Evolutionary conservation across 2,113 vertebrate genomes (phyloP).

Genomic region (Erinaceus europaeus): DNA sequence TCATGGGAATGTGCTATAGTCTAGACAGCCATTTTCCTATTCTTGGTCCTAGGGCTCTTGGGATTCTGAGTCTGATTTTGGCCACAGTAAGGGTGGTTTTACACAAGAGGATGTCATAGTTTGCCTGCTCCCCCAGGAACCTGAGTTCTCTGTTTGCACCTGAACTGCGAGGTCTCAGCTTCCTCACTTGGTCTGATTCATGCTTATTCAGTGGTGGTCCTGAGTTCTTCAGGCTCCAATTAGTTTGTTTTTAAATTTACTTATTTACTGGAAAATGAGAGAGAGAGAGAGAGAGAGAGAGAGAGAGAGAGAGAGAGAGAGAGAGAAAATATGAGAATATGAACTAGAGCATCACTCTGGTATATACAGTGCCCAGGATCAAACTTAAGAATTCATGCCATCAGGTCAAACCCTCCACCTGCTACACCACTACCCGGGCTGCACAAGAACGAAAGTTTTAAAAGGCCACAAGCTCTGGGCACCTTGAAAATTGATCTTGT

Average conservation of each 20-base stretch:
- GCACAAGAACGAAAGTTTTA: background rate
- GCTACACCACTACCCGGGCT: too few relatives aligned
- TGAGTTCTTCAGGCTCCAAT: background rate
- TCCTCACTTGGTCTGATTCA: background rate
- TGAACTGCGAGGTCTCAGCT: background rate
- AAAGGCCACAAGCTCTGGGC: background rate
- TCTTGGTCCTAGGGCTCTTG: background rate
- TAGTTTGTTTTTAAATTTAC: too few relatives aligned
- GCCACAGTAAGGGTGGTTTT: background rate
- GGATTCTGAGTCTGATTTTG: background rate
- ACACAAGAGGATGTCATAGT: background rate
- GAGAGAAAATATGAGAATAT: too few relatives aligned
- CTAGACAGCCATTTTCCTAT: background rate
- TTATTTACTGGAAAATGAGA: too few relatives aligned
- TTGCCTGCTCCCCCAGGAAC: background rate
- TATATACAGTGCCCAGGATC: too few relatives aligned
- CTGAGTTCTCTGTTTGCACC: background rate
- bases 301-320: too few relatives aligned
- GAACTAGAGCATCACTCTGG: too few relatives aligned
- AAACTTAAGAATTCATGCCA: too few relatives aligned
- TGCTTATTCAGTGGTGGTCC: background rate
- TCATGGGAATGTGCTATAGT: background rate
- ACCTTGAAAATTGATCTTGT: background rate
- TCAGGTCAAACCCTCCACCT: too few relatives aligned
- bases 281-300: too few relatives aligned